phyloP scores from a whole-genome alignment of 1,140 invertebrate genomes.

The Zaprionus davidi region DNA sequence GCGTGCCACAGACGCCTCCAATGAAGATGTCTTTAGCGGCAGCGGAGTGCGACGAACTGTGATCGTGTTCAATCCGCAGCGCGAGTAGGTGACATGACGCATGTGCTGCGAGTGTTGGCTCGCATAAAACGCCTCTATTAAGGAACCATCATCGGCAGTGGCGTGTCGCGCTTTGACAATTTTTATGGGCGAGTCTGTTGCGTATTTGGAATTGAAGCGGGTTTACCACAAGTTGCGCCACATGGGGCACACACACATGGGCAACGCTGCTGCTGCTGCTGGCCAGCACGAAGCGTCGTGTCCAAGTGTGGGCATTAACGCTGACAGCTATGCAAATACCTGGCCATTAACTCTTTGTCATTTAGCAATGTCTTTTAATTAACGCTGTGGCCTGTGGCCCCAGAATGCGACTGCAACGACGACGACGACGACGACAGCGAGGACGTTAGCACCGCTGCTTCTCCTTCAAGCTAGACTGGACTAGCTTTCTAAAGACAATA shows the following conservation, averaged over 20 bases:
- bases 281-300: conserved; percentile 9
- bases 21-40: conserved; percentile 50
- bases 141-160: conserved; percentile 54
- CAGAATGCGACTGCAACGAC: background rate
- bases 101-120: conserved; percentile 65
- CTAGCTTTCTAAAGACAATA: conserved; percentile 57
- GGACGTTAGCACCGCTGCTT: background rate
- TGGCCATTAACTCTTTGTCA: conserved; percentile 78
- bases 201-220: conserved; percentile 63
- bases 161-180: conserved; percentile 58
- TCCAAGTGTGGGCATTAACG: conserved; percentile 76
- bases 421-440: background rate
- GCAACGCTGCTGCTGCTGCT: background rate
- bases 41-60: background rate
- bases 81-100: conserved; percentile 43
- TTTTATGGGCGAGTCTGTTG: conserved; percentile 74
- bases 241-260: background rate
- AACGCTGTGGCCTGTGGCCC: conserved; percentile 55
- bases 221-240: background rate
- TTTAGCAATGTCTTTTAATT: conserved; percentile 81
- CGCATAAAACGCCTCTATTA: conserved; percentile 79
- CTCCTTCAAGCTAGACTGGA: conserved; percentile 16
- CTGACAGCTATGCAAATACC: conserved; percentile 78
- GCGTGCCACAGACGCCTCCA: conserved; percentile 36
- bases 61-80: conserved; percentile 1